These are phyloP conservation scores for Cosmia pyralina DNA, from an alignment of 2,888 invertebrate genomes.

Conservation along the genomic window DNA sequence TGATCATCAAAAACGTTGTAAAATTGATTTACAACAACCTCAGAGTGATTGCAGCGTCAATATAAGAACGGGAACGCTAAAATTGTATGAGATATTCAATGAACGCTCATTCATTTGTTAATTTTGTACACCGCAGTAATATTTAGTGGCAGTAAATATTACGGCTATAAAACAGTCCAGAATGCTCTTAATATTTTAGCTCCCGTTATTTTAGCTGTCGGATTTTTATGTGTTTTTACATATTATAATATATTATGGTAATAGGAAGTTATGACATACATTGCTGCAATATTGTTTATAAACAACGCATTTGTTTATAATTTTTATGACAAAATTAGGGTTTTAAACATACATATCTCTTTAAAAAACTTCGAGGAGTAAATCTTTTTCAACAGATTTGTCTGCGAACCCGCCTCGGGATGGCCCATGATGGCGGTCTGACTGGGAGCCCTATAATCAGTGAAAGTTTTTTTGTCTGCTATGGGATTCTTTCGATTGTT, in stretches of 20 bases:
- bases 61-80: slow-evolving; percentile 78
- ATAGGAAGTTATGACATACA: slow-evolving; percentile 62
- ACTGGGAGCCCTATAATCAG: slow-evolving; percentile 53
- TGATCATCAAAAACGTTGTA: slow-evolving; percentile 86
- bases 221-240: slow-evolving; percentile 55
- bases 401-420: slow-evolving; percentile 27
- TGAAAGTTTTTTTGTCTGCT: slow-evolving; percentile 29
- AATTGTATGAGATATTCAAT: slow-evolving; percentile 83
- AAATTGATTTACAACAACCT: slow-evolving; percentile 85
- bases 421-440: slow-evolving; percentile 32
- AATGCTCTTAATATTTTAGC: slow-evolving; percentile 79
- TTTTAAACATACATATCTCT: slow-evolving; percentile 13
- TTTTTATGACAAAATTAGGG: slow-evolving; percentile 16
- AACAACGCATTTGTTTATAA: slow-evolving; percentile 46
- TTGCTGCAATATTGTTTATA: slow-evolving; percentile 42
- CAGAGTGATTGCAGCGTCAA: slow-evolving; percentile 80
- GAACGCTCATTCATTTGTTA: slow-evolving; percentile 86
- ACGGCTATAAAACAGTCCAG: slow-evolving; percentile 79
- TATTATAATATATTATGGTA: slow-evolving; percentile 48
- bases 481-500: slow-evolving; percentile 28
- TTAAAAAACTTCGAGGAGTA: background rate
- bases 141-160: slow-evolving; percentile 86
- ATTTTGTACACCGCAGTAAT: slow-evolving; percentile 83
- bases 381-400: slow-evolving; percentile 24
- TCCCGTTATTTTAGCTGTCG: slow-evolving; percentile 67